phyloP scores from a whole-genome alignment of 2,113 vertebrate genomes.

The Centrocercus urophasianus region DNA sequence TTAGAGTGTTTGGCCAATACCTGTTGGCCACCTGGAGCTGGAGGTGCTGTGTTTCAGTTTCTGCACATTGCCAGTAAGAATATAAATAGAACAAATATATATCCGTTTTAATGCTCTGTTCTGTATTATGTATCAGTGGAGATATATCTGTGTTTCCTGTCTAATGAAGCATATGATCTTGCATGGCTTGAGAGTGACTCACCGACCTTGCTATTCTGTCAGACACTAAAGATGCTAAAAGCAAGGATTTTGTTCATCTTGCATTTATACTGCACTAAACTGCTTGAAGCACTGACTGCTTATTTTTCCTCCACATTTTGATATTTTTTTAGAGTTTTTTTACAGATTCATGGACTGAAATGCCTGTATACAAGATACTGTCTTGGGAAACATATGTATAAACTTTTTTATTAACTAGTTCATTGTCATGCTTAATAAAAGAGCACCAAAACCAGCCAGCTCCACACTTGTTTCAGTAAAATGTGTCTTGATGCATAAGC shows the following conservation, averaged over 20 bases:
- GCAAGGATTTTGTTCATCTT: constrained; percentile 7
- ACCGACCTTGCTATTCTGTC: constrained; percentile 14
- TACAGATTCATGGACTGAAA: not conserved
- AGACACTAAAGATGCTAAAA: constrained; percentile 2
- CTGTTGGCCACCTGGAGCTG: constrained; percentile 51
- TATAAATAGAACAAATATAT: constrained; percentile 69
- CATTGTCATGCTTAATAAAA: not conserved
- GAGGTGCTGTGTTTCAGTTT: constrained; percentile 26
- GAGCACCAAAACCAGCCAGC: not conserved
- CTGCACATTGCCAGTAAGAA: constrained; percentile 27
- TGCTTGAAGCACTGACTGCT: not conserved
- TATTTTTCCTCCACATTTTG: not conserved
- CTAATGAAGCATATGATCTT: constrained; percentile 60
- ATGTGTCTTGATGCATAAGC: not conserved
- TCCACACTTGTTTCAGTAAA: not conserved
- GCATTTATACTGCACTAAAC: not conserved
- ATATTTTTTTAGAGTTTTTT: not conserved
- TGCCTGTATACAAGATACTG: not conserved
- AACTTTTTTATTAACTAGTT: not conserved
- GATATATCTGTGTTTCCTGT: constrained; percentile 71
- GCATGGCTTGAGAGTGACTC: constrained; percentile 57
- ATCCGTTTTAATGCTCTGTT: constrained; percentile 51
- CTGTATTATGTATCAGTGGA: constrained; percentile 67
- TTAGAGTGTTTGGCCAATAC: not conserved
- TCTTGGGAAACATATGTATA: not conserved